These are phyloP conservation scores for Synanthedon andrenaeformis DNA, from an alignment of 2,888 invertebrate species.

Conservation along the genomic window DNA sequence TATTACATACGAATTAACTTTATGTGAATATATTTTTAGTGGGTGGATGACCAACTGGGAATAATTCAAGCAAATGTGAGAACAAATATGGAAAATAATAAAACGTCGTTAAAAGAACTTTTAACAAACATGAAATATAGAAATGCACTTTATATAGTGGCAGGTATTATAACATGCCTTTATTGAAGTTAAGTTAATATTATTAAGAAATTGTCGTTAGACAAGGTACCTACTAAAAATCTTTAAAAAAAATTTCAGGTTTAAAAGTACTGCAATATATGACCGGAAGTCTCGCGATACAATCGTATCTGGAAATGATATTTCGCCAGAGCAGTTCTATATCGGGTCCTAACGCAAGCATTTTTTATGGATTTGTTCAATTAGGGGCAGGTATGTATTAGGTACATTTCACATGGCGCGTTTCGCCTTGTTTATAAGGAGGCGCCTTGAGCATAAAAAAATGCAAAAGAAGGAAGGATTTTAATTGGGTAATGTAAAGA, in stretches of 20 bases:
- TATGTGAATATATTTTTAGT: slow-evolving; percentile 27
- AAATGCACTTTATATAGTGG: slow-evolving; percentile 53
- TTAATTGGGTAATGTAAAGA: too few species aligned
- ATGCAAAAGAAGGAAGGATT: too few species aligned
- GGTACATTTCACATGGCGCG: too few species aligned
- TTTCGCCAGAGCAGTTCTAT: slow-evolving; percentile 65
- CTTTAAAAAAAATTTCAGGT: slow-evolving; percentile 32
- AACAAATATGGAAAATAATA: slow-evolving; percentile 66
- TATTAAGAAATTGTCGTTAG: too few species aligned
- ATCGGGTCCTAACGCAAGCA: slow-evolving; percentile 67
- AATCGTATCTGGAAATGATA: slow-evolving; percentile 73
- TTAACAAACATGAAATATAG: slow-evolving; percentile 63
- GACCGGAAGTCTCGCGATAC: slow-evolving; percentile 71
- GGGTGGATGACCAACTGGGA: slow-evolving; percentile 42
- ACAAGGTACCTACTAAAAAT: too few species aligned
- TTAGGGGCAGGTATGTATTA: slow-evolving; percentile 55
- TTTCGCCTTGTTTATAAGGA: too few species aligned
- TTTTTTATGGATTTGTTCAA: slow-evolving; percentile 72
- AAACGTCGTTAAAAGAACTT: slow-evolving; percentile 59
- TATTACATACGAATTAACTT: background rate
- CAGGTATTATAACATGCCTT: slow-evolving; percentile 27
- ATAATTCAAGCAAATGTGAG: slow-evolving; percentile 51
- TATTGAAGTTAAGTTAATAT: background rate
- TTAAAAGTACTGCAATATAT: slow-evolving; percentile 71
- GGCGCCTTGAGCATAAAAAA: too few species aligned